phyloP scores from a whole-genome alignment of 2,888 invertebrate species.

The Pachydiplax longipennis region DNA sequence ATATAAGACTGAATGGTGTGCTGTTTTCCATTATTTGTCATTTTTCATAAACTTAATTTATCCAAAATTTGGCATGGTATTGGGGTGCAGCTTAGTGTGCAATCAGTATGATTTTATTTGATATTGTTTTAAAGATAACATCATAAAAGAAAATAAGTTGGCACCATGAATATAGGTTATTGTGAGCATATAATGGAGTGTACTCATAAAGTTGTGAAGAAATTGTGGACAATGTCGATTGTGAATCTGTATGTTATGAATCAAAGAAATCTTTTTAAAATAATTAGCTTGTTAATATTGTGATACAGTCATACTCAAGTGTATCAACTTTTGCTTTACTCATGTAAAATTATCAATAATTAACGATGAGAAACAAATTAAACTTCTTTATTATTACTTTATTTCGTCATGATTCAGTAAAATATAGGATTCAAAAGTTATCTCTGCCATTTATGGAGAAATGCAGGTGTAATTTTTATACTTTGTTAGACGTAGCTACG shows the following conservation, averaged over 20 bases:
- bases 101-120: conserved; percentile 24
- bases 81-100: conserved; percentile 33
- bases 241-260: conserved; percentile 23
- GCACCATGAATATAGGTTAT: background rate
- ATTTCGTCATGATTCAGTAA: background rate
- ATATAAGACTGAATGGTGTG: conserved; percentile 21
- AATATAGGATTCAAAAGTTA: no score
- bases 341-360: conserved; percentile 22
- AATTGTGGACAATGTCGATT: conserved; percentile 6
- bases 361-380: background rate
- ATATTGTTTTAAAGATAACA: conserved; percentile 3
- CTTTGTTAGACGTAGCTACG: no score
- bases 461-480: no score
- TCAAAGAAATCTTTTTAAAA: background rate
- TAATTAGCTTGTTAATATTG: conserved; percentile 37
- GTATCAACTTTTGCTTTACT: conserved; percentile 27
- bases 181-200: conserved; percentile 7
- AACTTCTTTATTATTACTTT: background rate
- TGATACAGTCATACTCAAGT: conserved; percentile 17
- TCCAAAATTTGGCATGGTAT: conserved; percentile 16
- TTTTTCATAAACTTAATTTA: conserved; percentile 24
- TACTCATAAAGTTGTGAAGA: conserved; percentile 12
- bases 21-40: conserved; percentile 20
- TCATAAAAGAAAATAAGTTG: background rate
- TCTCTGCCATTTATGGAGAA: no score